Percentiles rank a stretch among this genome's conserved stretches.
Conservation (phyloP, 2,888 invertebrate genomes). For the Incurvaria masculella region DNA sequence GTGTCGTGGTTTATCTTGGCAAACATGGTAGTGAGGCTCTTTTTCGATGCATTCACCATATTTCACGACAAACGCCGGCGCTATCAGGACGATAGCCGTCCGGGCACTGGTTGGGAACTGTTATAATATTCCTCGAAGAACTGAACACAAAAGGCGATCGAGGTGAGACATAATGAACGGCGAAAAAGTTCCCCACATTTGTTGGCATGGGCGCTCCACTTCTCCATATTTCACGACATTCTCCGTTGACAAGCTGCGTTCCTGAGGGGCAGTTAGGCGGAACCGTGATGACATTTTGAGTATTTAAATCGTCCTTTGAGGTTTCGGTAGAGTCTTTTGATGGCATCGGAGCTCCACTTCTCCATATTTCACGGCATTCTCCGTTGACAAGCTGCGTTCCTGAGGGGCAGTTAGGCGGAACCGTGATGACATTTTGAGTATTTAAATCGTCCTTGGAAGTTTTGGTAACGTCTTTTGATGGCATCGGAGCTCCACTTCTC, state of each 20-base stretch:
- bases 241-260: not conserved
- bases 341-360: not conserved
- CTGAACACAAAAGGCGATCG: too few species aligned
- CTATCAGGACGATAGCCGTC: constrained; percentile 30
- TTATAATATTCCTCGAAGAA: constrained; percentile 25
- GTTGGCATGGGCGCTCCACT: not conserved
- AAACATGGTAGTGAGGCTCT: too few species aligned
- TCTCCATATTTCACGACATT: not conserved
- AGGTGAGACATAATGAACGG: too few species aligned
- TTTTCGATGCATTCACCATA: too few species aligned
- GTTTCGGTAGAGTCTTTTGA: not conserved
- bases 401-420: too few species aligned
- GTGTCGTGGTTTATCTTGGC: too few species aligned
- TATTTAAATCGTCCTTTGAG: not conserved
- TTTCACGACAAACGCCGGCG: constrained; percentile 27
- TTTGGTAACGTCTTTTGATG: too few species aligned
- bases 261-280: constrained; percentile 1
- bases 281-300: not conserved
- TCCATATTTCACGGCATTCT: too few species aligned
- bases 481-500: too few species aligned
- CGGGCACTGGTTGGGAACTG: constrained; percentile 33
- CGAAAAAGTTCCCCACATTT: not conserved
- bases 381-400: too few species aligned
- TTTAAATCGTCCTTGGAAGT: too few species aligned
- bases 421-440: too few species aligned